These are phyloP conservation scores for Speoplatyrhinus poulsoni DNA, from an alignment of 2,113 vertebrate species.

Conservation along the genomic window DNA sequence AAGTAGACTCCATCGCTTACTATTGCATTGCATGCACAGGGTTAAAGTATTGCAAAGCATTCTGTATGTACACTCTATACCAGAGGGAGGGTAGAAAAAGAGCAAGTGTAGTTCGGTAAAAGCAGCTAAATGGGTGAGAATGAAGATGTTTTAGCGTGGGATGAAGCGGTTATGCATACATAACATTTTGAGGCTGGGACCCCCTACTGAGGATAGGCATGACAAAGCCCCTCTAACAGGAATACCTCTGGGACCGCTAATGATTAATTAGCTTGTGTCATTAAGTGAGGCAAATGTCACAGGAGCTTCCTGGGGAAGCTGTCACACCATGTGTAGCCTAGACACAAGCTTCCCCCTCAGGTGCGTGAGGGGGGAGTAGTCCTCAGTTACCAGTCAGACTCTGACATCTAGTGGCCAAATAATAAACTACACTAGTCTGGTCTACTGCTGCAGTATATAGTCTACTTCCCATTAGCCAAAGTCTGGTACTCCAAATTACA, in stretches of 20 bases:
- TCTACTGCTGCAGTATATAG: too few relatives aligned
- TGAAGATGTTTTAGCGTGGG: conserved; percentile 74
- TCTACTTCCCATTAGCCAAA: not conserved
- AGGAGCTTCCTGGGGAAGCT: conserved; percentile 89
- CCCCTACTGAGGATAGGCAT: conserved; percentile 86
- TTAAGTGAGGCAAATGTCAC: conserved; percentile 98
- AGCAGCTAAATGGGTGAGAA: conserved; percentile 71
- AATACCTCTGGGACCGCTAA: conserved; percentile 95
- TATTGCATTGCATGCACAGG: conserved; percentile 9
- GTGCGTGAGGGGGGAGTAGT: conserved; percentile 43
- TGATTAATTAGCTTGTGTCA: conserved; percentile 99
- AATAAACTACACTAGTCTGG: conserved; percentile 29
- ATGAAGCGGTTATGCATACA: conserved; percentile 82
- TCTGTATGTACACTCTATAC: conserved; percentile 47
- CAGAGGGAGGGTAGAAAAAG: conserved; percentile 55
- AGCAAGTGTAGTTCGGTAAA: conserved; percentile 62
- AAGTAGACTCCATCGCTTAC: not conserved
- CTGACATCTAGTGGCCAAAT: conserved; percentile 90
- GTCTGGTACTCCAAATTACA: not conserved
- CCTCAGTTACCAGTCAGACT: conserved; percentile 71
- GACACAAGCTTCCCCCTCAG: conserved; percentile 74
- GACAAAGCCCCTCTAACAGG: conserved; percentile 88
- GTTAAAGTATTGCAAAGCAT: conserved; percentile 1
- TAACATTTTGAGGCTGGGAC: conserved; percentile 85
- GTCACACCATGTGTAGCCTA: conserved; percentile 78